Percentiles rank a stretch among this genome's conserved stretches.
Conservation (phyloP, 2,888 invertebrate genomes). For the Sinodicranocentrus sp. region DNA sequence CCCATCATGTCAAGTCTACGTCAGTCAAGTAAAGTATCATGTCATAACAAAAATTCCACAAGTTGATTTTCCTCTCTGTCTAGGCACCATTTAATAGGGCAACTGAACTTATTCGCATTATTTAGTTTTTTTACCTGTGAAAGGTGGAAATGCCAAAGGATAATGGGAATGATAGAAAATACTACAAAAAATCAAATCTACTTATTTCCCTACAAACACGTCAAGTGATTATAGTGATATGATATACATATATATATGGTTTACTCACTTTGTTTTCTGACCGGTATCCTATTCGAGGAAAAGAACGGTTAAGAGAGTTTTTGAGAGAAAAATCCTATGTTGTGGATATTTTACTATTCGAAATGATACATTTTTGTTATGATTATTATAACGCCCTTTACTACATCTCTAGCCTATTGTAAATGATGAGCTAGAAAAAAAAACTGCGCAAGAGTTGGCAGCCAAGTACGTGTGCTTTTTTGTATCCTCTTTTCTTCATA, state of each 20-base stretch:
- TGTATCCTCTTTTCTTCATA: no score
- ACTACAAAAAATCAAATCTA: background rate
- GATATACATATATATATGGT: no score
- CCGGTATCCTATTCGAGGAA: slow-evolving; percentile 8
- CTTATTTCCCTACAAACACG: background rate
- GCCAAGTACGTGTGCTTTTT: no score
- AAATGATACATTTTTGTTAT: slow-evolving; percentile 22
- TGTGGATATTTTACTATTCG: slow-evolving; percentile 25
- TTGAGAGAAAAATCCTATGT: background rate
- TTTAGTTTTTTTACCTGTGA: background rate
- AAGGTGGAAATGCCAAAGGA: slow-evolving; percentile 31
- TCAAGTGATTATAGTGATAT: no score
- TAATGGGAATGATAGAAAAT: no score
- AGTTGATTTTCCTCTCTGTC: no score
- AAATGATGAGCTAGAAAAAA: no score
- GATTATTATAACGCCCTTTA: slow-evolving; percentile 22
- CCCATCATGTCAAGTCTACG: no score
- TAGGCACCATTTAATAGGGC: background rate
- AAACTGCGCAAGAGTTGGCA: no score
- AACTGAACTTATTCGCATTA: background rate
- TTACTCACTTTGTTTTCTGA: background rate
- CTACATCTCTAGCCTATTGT: no score
- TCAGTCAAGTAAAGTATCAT: no score
- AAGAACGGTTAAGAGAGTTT: slow-evolving; percentile 30
- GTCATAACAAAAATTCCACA: no score